Conservation (phyloP, 2,888 invertebrate genomes). For the Rotaria macrura region DNA sequence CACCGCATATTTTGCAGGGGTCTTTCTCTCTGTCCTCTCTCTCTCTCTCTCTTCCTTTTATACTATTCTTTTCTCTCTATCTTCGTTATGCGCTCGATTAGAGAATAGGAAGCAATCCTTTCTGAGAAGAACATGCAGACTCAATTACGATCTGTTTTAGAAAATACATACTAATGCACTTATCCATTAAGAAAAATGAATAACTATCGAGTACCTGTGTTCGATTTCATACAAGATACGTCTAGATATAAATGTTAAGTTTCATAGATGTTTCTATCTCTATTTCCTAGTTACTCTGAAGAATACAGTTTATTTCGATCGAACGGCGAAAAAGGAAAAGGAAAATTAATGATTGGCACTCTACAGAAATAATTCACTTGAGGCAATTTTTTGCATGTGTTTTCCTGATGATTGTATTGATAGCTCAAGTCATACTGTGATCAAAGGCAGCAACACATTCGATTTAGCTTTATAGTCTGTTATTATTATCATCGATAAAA, state of each 20-base stretch:
- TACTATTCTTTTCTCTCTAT: neutral
- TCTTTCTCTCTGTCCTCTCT: neutral
- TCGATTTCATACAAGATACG: neutral
- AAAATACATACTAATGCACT: neutral
- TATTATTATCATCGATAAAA: neutral
- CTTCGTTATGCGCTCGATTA: neutral
- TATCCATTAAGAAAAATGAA: neutral
- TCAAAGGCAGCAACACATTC: neutral
- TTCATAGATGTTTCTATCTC: too few relatives aligned
- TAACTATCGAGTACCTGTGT: neutral
- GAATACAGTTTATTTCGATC: neutral
- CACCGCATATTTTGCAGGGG: neutral
- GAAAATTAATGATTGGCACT: neutral
- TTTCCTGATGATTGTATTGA: neutral
- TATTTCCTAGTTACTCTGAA: neutral
- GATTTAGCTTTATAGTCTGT: neutral
- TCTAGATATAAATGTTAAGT: too few relatives aligned
- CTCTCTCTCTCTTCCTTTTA: neutral
- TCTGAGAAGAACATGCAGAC: neutral
- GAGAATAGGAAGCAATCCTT: neutral
- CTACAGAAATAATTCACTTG: neutral
- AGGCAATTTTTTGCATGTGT: constrained; percentile 1
- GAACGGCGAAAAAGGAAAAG: neutral
- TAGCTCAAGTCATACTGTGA: neutral
- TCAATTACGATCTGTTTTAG: neutral